phyloP scores from a whole-genome alignment of 30 jellyfish, hydroid and myxozoan species.

The Aurelia aurita region DNA sequence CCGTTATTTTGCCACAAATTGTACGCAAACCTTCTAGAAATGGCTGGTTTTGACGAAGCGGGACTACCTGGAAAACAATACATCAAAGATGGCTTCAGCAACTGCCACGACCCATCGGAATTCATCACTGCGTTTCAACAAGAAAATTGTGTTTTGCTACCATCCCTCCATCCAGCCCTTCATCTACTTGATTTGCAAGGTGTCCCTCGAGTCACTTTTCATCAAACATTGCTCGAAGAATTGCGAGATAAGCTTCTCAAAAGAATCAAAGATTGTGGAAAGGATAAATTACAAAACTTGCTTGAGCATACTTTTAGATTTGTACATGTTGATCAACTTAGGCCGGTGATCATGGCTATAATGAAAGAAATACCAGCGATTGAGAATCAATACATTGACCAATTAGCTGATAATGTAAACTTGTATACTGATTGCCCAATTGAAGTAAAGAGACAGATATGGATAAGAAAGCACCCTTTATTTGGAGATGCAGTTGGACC shows the following conservation, averaged over 20 bases:
- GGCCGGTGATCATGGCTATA: conserved; percentile 85
- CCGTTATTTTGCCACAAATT: too few relatives aligned
- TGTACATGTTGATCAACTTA: conserved; percentile 81
- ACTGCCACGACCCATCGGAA: conserved; percentile 81
- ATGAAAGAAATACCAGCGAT: conserved; percentile 78
- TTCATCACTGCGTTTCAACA: conserved; percentile 88
- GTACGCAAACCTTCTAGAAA: background rate
- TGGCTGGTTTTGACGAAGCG: conserved; percentile 98
- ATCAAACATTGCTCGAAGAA: conserved; percentile 80
- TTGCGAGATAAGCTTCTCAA: conserved; percentile 80
- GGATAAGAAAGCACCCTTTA: conserved; percentile 90
- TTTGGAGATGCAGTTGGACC: conserved; percentile 99
- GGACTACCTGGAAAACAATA: conserved; percentile 93
- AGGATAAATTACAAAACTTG: conserved; percentile 63
- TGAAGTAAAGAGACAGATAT: conserved; percentile 89
- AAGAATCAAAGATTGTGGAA: conserved; percentile 66
- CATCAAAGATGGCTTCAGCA: conserved; percentile 80
- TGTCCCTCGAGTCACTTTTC: conserved; percentile 80
- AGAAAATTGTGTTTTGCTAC: conserved; percentile 88
- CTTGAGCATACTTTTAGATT: conserved; percentile 85
- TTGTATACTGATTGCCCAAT: conserved; percentile 88
- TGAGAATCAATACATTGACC: conserved; percentile 74
- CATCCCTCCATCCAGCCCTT: conserved; percentile 93
- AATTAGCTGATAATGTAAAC: conserved; percentile 63
- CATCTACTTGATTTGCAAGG: conserved; percentile 86